phyloP scores from a whole-genome alignment of 2,113 vertebrate species.

The Lethenteron reissneri region DNA sequence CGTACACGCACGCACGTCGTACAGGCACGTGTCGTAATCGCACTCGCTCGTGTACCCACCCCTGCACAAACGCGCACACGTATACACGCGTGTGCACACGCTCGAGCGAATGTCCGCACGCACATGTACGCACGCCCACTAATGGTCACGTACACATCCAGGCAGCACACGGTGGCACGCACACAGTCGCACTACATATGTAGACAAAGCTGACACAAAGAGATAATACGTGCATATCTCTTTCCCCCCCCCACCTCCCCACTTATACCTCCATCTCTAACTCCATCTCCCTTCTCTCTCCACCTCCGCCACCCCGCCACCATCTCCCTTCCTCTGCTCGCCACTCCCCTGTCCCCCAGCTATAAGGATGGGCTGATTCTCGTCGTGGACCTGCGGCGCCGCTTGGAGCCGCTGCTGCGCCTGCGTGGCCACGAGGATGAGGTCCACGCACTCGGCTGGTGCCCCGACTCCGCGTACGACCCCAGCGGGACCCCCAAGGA shows the following conservation, averaged over 20 bases:
- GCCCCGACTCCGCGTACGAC: constrained; percentile 34
- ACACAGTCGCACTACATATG: too few species aligned
- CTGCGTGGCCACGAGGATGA: constrained; percentile 80
- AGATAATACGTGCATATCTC: too few species aligned
- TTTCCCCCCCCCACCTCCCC: background rate
- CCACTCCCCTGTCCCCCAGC: constrained; percentile 18
- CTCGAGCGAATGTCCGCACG: too few species aligned
- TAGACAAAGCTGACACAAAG: too few species aligned
- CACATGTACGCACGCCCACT: too few species aligned
- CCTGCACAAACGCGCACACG: too few species aligned
- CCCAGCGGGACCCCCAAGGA: background rate
- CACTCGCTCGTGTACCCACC: too few species aligned
- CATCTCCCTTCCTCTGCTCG: constrained; percentile 8
- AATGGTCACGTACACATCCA: background rate
- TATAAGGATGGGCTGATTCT: constrained; percentile 89
- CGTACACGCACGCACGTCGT: background rate
- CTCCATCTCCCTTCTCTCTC: background rate
- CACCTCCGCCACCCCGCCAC: background rate
- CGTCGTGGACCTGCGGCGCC: constrained; percentile 62
- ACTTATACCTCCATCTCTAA: background rate
- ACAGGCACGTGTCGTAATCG: too few species aligned
- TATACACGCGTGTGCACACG: too few species aligned
- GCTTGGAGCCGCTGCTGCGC: constrained; percentile 50
- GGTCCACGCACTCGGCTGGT: constrained; percentile 72
- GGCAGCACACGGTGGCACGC: too few species aligned